These are phyloP conservation scores for Ptilorrhoa leucosticta DNA, from an alignment of 2,113 vertebrate species.

Conservation along the genomic window DNA sequence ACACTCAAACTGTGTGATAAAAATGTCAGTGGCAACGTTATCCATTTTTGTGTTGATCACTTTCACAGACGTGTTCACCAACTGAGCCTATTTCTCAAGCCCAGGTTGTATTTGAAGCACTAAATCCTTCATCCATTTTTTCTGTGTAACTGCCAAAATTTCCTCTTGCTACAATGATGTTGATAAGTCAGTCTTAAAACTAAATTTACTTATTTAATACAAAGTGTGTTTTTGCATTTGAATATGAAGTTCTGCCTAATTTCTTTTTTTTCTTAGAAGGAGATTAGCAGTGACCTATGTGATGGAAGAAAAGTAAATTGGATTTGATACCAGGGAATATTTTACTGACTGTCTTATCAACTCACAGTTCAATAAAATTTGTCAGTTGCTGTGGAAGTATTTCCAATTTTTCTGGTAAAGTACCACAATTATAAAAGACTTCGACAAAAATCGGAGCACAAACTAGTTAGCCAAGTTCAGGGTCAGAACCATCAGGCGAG, in stretches of 20 bases:
- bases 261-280: neutral
- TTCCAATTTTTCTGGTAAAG: neutral
- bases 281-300: neutral
- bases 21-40: conserved; percentile 20
- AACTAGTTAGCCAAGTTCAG: neutral
- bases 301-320: neutral
- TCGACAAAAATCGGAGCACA: neutral
- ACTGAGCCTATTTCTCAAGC: neutral
- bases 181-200: neutral
- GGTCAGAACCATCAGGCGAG: neutral
- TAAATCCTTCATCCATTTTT: neutral
- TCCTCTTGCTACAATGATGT: neutral
- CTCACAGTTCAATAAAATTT: neutral
- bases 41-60: conserved; percentile 17
- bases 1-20: conserved; percentile 1
- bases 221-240: conserved; percentile 6
- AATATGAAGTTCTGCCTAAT: neutral
- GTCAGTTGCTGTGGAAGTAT: neutral
- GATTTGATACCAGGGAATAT: neutral
- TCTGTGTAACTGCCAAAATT: neutral
- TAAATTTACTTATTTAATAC: neutral
- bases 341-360: neutral
- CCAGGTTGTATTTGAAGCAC: neutral
- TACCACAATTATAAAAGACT: neutral
- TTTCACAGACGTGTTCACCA: neutral